A percentile compares a stretch with the other conserved stretches of the same genome.
Evolutionary conservation across 2,797 vertebrate genomes (phyloP).

Genomic region (Pseudotriccus pelzelni): DNA sequence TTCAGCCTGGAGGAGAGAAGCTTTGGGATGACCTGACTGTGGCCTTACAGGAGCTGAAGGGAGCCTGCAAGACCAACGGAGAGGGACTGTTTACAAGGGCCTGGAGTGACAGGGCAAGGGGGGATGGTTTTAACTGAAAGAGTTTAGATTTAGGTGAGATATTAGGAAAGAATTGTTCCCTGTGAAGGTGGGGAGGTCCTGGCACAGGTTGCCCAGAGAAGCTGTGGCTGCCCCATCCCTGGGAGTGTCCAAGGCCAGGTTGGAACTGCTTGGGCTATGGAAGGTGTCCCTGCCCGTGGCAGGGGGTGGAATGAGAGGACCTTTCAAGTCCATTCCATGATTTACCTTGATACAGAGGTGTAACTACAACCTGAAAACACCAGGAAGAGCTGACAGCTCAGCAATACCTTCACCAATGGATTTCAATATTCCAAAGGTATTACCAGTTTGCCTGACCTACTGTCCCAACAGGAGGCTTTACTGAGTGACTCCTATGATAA

Average conservation of each 20-base stretch:
- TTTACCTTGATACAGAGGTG: background rate
- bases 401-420: background rate
- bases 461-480: background rate
- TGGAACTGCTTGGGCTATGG: rapidly evolving
- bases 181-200: background rate
- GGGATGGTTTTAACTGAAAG: background rate
- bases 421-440: background rate
- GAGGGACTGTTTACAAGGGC: background rate
- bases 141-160: rapidly evolving
- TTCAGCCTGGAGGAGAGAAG: background rate
- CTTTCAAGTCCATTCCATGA: background rate
- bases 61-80: background rate
- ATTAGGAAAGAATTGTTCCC: background rate
- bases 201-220: background rate
- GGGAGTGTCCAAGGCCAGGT: rapidly evolving
- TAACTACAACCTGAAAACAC: rapidly evolving
- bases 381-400: background rate
- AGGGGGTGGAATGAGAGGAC: background rate
- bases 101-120: background rate
- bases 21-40: background rate
- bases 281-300: no score
- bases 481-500: background rate
- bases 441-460: background rate
- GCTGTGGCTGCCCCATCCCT: background rate
- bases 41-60: background rate